These are phyloP conservation scores for Octonoba sinensis DNA, from an alignment of 2,888 invertebrate genomes.

Conservation along the genomic window DNA sequence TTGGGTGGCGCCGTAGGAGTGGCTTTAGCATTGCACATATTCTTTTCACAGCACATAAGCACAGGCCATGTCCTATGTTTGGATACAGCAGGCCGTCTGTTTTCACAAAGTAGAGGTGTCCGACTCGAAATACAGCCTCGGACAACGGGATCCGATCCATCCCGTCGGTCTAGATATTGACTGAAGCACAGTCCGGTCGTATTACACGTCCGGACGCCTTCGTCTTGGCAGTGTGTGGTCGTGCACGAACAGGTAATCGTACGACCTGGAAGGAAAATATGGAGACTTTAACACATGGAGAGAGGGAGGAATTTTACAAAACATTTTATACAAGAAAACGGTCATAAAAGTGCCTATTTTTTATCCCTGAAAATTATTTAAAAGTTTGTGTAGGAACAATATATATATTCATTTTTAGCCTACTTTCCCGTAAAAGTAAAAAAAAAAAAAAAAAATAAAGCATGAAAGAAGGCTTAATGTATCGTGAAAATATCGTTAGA, in stretches of 20 bases:
- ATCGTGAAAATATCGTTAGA: too few relatives aligned
- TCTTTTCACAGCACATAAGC: constrained; percentile 71
- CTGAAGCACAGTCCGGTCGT: constrained; percentile 72
- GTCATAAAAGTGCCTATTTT: too few relatives aligned
- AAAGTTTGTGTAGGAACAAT: too few relatives aligned
- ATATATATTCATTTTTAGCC: too few relatives aligned
- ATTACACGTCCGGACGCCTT: constrained; percentile 68
- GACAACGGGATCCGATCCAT: constrained; percentile 68
- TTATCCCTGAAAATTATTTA: too few relatives aligned
- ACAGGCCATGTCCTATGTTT: constrained; percentile 70
- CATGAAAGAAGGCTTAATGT: too few relatives aligned
- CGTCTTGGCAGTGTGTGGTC: constrained; percentile 70
- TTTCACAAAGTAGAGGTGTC: constrained; percentile 72
- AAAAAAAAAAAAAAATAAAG: too few relatives aligned
- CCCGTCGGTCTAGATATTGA: constrained; percentile 69
- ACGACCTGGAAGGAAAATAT: constrained; percentile 50
- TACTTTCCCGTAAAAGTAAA: too few relatives aligned
- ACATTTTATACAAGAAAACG: too few relatives aligned
- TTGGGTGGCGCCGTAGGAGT: constrained; percentile 66
- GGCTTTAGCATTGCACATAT: constrained; percentile 70
- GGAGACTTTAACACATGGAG: background rate
- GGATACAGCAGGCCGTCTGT: constrained; percentile 69
- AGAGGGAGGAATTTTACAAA: background rate
- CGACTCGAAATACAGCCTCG: constrained; percentile 71
- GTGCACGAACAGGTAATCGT: constrained; percentile 70